phyloP scores from a whole-genome alignment of 2,888 invertebrate species.

The Xestobium rufovillosum region DNA sequence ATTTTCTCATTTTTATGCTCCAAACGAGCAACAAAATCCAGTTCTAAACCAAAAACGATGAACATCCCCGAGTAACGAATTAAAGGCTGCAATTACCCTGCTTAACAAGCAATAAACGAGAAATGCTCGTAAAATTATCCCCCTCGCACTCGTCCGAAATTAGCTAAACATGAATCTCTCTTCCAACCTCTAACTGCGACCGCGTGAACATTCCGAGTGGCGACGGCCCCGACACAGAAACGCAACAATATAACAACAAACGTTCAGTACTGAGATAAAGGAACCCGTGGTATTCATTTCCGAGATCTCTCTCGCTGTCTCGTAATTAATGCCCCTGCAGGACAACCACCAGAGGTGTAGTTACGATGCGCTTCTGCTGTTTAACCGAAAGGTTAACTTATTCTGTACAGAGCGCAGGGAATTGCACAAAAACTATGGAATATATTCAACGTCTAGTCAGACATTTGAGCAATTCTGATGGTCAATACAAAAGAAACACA shows the following conservation, averaged over 20 bases:
- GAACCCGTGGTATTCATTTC: slow-evolving; percentile 41
- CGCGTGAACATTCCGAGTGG: slow-evolving; percentile 30
- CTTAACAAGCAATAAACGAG: slow-evolving; percentile 39
- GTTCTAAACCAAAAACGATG: no score
- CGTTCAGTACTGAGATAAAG: slow-evolving; percentile 32
- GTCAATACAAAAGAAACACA: no score
- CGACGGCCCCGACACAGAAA: slow-evolving; percentile 15
- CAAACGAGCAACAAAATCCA: no score
- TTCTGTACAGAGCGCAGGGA: no score
- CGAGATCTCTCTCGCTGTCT: slow-evolving; percentile 34
- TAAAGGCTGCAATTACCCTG: no score
- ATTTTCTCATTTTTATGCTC: no score
- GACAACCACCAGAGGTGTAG: slow-evolving; percentile 31
- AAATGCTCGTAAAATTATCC: slow-evolving; percentile 35
- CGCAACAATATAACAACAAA: slow-evolving; percentile 18
- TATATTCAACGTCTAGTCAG: no score
- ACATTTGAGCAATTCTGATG: no score
- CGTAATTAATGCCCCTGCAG: slow-evolving; percentile 39
- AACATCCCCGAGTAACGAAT: no score
- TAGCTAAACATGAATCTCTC: slow-evolving; percentile 36
- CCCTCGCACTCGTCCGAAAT: slow-evolving; percentile 32
- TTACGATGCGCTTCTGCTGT: slow-evolving; percentile 19
- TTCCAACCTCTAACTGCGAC: slow-evolving; percentile 31
- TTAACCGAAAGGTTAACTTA: no score
- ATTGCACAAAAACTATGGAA: no score